Conservation (phyloP, 2,797 vertebrate genomes). For the Catostomus latipinnis region DNA sequence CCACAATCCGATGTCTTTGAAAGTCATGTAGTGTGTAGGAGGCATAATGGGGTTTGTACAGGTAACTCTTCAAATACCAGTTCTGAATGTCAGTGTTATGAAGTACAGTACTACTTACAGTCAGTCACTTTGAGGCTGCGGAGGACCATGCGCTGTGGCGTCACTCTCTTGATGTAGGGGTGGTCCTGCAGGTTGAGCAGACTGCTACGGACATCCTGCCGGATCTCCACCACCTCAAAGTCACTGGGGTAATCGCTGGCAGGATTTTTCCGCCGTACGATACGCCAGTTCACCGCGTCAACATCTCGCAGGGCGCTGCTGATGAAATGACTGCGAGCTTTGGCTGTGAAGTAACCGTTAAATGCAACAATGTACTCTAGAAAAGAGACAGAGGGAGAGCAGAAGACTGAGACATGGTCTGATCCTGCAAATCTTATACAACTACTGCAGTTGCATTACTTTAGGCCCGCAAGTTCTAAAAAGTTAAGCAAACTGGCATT, state of each 20-base stretch:
- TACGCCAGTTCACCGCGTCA: constrained; percentile 88
- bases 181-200: constrained; percentile 91
- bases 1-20: too few species aligned
- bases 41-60: too few species aligned
- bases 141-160: constrained; percentile 93
- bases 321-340: constrained; percentile 94
- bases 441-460: not conserved
- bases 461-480: not conserved
- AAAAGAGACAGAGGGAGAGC: not conserved
- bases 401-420: not conserved
- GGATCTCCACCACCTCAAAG: constrained; percentile 95
- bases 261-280: constrained; percentile 92
- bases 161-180: constrained; percentile 96
- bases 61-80: too few species aligned
- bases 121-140: constrained; percentile 89
- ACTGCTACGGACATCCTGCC: constrained; percentile 82
- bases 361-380: constrained; percentile 96
- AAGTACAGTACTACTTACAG: constrained; percentile 77
- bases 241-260: constrained; percentile 97
- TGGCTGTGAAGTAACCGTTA: constrained; percentile 96
- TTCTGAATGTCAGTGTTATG: not conserved
- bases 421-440: not conserved
- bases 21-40: too few species aligned
- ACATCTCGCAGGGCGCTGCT: constrained; percentile 87
- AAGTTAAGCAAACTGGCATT: not conserved